Evolutionary conservation across 53 echinoderm and acorn worm species (phyloP), one percentile per base, ranked within the genome.

Genomic region (Antedon mediterranea): DNA sequence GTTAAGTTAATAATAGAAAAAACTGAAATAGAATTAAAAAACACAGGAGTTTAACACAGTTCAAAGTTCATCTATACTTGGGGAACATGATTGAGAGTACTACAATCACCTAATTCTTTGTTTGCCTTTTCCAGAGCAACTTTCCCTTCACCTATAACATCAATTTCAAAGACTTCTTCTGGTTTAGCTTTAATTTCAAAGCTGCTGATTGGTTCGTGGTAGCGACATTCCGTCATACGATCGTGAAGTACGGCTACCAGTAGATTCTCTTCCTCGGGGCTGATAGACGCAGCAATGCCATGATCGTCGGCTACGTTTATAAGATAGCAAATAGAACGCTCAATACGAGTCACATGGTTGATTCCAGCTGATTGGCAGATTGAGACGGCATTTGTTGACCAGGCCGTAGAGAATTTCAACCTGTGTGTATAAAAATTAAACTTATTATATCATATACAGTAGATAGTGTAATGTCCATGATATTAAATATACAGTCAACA

Each of bases 301-400:
- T 87, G 76, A 9, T 81, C 31, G 7, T 71, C 71, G 2, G 70
- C 76, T 41, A 80, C 84, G 14, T 43, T 75, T 44, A 95, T 28
- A 32, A 85, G 86, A 74, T 83, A 89, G 30, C 97, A 83, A 9
- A 87, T n/a, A n/a, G n/a, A n/a, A n/a, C n/a, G n/a, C n/a, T n/a
- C n/a, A n/a, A n/a, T n/a, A n/a, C n/a, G n/a, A n/a, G n/a, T n/a
- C n/a, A n/a, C n/a, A n/a, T 84, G 83, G 30, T 44, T 18, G 43
- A 95, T 78, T 9, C 97, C 91, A 13, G 91, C 97, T 8, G 97
- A 91, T 29, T 84, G 91, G 79, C 97, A 95, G 87, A 95, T 95
- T 15, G 97, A 95, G 72, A 91, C 89, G 23, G 97, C 97, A 83
- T 95, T 95, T 33, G 97, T 95, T 15, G 97, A 95, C 97, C 97